Conservation (phyloP, 2,888 invertebrate genomes). For the Dermolepida albohirtum region DNA sequence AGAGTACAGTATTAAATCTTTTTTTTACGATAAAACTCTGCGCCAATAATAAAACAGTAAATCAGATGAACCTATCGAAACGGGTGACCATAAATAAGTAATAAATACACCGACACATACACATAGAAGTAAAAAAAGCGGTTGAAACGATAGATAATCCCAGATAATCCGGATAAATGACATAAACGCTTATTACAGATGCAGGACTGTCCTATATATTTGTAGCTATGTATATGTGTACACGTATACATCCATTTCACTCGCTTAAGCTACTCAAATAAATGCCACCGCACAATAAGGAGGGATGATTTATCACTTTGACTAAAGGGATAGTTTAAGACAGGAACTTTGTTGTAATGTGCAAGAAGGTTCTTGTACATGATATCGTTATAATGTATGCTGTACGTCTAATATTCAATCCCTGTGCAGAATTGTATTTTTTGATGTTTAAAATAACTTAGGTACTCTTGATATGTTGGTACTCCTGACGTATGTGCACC, state of each 20-base stretch:
- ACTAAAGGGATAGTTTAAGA: constrained; percentile 24
- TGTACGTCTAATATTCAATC: too few relatives aligned
- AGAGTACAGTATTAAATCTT: neutral
- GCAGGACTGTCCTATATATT: neutral
- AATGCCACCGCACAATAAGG: constrained; percentile 61
- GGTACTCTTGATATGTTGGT: too few relatives aligned
- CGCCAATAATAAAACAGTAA: constrained; percentile 1
- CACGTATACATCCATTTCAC: constrained; percentile 43
- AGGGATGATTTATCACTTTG: constrained; percentile 58
- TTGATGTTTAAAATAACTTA: too few relatives aligned
- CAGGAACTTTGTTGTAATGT: too few relatives aligned
- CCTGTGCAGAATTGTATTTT: too few relatives aligned
- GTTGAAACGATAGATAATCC: constrained; percentile 19
- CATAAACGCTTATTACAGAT: constrained; percentile 36
- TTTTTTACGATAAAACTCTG: constrained; percentile 8
- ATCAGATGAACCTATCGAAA: neutral
- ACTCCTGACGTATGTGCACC: too few relatives aligned
- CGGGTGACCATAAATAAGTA: constrained; percentile 13
- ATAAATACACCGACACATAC: constrained; percentile 35
- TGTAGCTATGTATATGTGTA: neutral
- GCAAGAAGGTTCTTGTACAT: too few relatives aligned
- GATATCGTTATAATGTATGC: too few relatives aligned
- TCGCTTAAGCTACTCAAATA: constrained; percentile 55
- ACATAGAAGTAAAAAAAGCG: too few relatives aligned
- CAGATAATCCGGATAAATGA: constrained; percentile 39